Evolutionary conservation across 2,888 invertebrate genomes (phyloP), one percentile per base, ranked within the genome.

Genomic region (Drosophila koepferae): DNA sequence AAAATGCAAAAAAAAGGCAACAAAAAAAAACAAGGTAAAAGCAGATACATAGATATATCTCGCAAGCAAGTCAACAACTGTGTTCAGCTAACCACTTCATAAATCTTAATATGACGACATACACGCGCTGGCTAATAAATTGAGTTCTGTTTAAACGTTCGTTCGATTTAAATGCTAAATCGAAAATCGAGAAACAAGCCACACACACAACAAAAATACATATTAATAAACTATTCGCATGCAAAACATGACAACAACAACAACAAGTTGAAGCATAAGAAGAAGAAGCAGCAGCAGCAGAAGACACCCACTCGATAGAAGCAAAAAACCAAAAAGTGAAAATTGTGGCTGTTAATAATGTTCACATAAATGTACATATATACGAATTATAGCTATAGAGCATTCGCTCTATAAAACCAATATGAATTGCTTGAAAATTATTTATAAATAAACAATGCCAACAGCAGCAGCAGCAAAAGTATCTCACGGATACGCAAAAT

Each of bases 91-190:
- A 51, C 55, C 65, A 69, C 69, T 63, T 55, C 54, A 86, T 88
- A 77, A 88, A 84, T 90, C 83, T 80, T 38, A 41, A 59, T 46
- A 68, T 53, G 80, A 74, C 80, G 78, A 86, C 69, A 71, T 65
- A 66, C 71, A 81, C 75, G 69, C 88, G 82, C 55, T 77, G 71
- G 34, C 58, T 71, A 64, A 72, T 79, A 69, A 78, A 79, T 74
- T 74, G 41, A 28, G 28, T 31, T 20, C 70, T 66, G 49, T 18
- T 81, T 67, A 87, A 84, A 74, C 62, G 79, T 18, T 70, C 61
- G 49, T 51, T 53, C 61, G 34, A 81, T 73, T 63, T 66, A 54
- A 65, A 73, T 68, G 62, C 64, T 75, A 54, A 77, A 63, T 31
- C 64, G 31, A 48, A 63, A 49, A 72, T 65, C 63, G 55, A 67